Evolutionary conservation across 2,113 vertebrate species (phyloP).

Genomic region (Micromys minutus): DNA sequence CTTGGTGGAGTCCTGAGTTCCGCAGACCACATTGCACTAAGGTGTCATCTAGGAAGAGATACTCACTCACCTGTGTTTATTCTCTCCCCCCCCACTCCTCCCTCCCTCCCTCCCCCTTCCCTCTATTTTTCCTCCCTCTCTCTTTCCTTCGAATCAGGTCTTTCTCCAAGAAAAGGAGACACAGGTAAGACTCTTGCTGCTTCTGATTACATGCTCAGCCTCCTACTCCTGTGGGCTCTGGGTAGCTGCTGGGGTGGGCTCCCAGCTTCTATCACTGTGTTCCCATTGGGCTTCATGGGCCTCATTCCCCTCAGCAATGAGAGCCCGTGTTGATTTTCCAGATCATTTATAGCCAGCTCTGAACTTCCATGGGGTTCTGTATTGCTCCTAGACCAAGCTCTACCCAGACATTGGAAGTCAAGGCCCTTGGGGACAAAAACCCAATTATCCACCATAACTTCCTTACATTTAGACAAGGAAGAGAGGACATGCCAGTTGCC

Average conservation of each 20-base stretch:
- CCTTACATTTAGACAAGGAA: neutral
- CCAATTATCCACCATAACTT: neutral
- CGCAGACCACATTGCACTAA: rapidly evolving
- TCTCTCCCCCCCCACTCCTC: neutral
- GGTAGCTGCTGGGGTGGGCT: neutral
- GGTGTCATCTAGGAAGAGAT: neutral
- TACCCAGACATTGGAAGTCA: neutral
- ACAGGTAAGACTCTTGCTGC: conserved; percentile 88
- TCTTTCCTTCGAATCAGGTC: conserved; percentile 83
- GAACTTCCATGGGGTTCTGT: neutral
- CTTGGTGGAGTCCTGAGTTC: rapidly evolving
- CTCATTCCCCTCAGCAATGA: neutral
- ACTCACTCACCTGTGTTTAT: conserved; percentile 28
- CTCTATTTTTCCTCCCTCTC: neutral
- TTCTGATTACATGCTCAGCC: neutral
- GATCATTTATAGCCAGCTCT: neutral
- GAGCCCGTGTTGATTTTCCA: neutral
- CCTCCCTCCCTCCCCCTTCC: no score
- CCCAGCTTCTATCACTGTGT: neutral
- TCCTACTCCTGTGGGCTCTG: neutral
- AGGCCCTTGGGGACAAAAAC: neutral
- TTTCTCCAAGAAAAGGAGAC: conserved; percentile 94
- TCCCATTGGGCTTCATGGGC: neutral
- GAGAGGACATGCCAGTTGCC: neutral
- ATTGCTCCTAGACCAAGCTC: no score